A percentile compares a stretch with the other conserved stretches of the same genome.
Evolutionary conservation across 2,888 invertebrate species (phyloP).

Genomic region (Nephrocerus scutellatus): DNA sequence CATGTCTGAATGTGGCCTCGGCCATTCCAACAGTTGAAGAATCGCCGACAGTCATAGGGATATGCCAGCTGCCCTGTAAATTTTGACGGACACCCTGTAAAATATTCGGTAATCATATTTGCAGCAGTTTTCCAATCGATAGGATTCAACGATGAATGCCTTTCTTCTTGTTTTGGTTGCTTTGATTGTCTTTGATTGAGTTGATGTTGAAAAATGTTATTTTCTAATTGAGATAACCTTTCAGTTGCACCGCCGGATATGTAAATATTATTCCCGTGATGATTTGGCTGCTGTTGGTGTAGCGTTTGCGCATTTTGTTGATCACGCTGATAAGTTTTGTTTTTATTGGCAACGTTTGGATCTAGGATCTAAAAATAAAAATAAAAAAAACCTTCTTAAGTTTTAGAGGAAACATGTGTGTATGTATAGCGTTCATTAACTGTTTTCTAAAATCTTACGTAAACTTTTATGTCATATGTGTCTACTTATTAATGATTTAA

Average conservation of each 20-base stretch:
- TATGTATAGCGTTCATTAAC: too few species aligned
- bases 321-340: slow-evolving; percentile 33
- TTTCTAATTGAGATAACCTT: slow-evolving; percentile 32
- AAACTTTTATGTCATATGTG: too few species aligned
- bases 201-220: slow-evolving; percentile 10
- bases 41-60: slow-evolving; percentile 57
- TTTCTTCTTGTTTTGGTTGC: slow-evolving; percentile 6
- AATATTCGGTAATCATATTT: slow-evolving; percentile 29
- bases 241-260: slow-evolving; percentile 11
- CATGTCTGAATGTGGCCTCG: slow-evolving; percentile 57
- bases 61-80: slow-evolving; percentile 56
- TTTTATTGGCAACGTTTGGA: slow-evolving; percentile 26
- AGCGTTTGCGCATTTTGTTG: slow-evolving; percentile 21
- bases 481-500: too few species aligned
- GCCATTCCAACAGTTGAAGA: slow-evolving; percentile 62
- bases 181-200: slow-evolving; percentile 7
- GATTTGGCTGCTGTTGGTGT: slow-evolving; percentile 10
- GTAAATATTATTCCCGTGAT: slow-evolving; percentile 18
- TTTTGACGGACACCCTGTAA: slow-evolving; percentile 46
- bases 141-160: slow-evolving; percentile 16
- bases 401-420: too few species aligned
- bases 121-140: slow-evolving; percentile 24
- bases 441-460: too few species aligned
- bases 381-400: slow-evolving; percentile 1
- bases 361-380: slow-evolving; percentile 31